Percentiles rank a stretch among this genome's conserved stretches.
Evolutionary conservation across 2,113 vertebrate genomes (phyloP).

Genomic region (Dermatemys mawii): DNA sequence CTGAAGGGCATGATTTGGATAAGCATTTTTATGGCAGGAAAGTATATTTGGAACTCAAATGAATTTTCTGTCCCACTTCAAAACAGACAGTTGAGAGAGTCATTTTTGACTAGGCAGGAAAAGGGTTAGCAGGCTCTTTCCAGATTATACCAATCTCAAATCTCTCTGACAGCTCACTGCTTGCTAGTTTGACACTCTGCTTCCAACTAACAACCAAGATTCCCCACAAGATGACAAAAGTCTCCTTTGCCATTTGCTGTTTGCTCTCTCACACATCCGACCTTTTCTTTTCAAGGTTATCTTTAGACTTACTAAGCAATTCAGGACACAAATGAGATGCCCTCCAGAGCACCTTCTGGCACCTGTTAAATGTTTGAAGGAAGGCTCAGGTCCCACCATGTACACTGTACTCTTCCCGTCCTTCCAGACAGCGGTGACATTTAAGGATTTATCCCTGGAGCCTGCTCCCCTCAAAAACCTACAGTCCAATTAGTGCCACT

Average conservation of each 20-base stretch:
- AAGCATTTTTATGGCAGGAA: not conserved
- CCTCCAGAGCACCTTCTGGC: conserved; percentile 8
- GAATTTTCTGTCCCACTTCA: not conserved
- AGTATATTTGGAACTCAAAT: not conserved
- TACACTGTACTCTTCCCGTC: not conserved
- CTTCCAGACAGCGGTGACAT: conserved; percentile 11
- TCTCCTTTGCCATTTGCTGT: conserved; percentile 19
- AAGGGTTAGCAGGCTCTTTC: not conserved
- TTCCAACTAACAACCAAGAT: not conserved
- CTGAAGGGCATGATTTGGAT: not conserved
- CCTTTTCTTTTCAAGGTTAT: conserved; percentile 45
- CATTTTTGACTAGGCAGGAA: conserved; percentile 22
- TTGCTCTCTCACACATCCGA: conserved; percentile 42
- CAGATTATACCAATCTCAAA: conserved; percentile 10
- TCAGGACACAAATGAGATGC: conserved; percentile 27
- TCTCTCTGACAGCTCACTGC: not conserved
- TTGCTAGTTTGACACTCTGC: not conserved
- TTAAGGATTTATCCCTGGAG: conserved; percentile 31
- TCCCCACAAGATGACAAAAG: not conserved
- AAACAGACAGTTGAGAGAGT: not conserved
- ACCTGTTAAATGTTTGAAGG: not conserved
- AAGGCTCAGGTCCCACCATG: not conserved
- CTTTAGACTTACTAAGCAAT: conserved; percentile 39
- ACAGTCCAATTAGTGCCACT: conserved; percentile 43
- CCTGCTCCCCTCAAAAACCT: conserved; percentile 18